Percentiles rank a stretch among this genome's conserved stretches.
Evolutionary conservation across 2,113 vertebrate species (phyloP).

Genomic region (Empidonax traillii): DNA sequence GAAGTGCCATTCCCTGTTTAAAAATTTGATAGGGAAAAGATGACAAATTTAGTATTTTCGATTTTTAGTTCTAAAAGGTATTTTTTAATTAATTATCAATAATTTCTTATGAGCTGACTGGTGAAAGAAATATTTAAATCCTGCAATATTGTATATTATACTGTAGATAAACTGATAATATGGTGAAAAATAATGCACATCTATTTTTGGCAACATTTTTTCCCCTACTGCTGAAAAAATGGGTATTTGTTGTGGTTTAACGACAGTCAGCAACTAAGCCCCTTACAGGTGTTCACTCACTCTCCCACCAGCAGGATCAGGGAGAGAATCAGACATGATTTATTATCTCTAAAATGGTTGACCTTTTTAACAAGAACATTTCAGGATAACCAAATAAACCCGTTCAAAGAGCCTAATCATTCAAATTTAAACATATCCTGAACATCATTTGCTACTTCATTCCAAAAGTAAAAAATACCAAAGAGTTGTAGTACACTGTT

Average conservation of each 20-base stretch:
- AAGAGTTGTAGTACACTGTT: not conserved
- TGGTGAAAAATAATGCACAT: fast-evolving
- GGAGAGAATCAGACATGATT: not conserved
- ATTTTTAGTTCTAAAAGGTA: not conserved
- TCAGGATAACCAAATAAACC: not conserved
- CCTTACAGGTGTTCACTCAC: not conserved
- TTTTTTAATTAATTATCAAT: not conserved
- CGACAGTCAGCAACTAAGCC: not conserved
- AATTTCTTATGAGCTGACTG: not conserved
- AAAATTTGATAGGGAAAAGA: not conserved
- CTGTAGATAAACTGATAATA: not conserved
- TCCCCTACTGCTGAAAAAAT: not conserved
- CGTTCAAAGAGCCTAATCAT: not conserved
- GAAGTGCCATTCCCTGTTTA: not conserved
- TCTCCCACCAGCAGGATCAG: not conserved
- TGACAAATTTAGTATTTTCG: not conserved
- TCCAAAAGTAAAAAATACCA: not conserved
- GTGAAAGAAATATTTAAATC: not conserved
- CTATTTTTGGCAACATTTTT: not conserved
- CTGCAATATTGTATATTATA: not conserved
- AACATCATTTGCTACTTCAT: not conserved
- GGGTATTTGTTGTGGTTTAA: not conserved
- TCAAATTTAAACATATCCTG: not conserved
- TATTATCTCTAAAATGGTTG: not conserved
- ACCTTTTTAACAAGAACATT: not conserved